These are phyloP conservation scores for Drosophila meridiana DNA, from an alignment of 2,888 invertebrate genomes.

Conservation along the genomic window DNA sequence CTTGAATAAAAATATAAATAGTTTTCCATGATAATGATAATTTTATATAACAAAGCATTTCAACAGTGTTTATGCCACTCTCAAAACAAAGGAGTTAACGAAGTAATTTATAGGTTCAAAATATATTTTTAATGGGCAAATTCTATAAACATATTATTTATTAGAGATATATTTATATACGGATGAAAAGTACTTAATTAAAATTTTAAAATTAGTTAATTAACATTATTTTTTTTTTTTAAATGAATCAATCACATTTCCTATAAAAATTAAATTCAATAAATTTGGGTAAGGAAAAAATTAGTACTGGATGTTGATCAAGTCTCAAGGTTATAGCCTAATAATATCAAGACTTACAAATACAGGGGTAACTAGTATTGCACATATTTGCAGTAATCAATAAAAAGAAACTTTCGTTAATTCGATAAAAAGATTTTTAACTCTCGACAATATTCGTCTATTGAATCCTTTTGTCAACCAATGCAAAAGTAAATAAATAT, in stretches of 20 bases:
- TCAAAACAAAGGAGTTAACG: background rate
- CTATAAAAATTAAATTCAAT: too few relatives aligned
- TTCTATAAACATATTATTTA: too few relatives aligned
- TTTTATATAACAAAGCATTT: background rate
- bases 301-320: too few relatives aligned
- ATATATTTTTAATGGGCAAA: too few relatives aligned
- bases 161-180: too few relatives aligned
- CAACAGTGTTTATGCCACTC: background rate
- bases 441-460: background rate
- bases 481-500: background rate
- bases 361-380: background rate
- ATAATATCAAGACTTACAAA: background rate
- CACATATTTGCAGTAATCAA: background rate
- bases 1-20: too few relatives aligned
- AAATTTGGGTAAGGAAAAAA: too few relatives aligned
- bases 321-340: background rate
- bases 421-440: background rate
- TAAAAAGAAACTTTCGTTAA: background rate
- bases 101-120: background rate
- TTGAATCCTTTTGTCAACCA: background rate
- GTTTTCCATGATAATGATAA: too few relatives aligned
- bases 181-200: too few relatives aligned
- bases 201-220: too few relatives aligned
- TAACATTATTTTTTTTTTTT: too few relatives aligned
- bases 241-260: too few relatives aligned